phyloP scores from a whole-genome alignment of 2,113 vertebrate genomes.

The Anthoscopus minutus region DNA sequence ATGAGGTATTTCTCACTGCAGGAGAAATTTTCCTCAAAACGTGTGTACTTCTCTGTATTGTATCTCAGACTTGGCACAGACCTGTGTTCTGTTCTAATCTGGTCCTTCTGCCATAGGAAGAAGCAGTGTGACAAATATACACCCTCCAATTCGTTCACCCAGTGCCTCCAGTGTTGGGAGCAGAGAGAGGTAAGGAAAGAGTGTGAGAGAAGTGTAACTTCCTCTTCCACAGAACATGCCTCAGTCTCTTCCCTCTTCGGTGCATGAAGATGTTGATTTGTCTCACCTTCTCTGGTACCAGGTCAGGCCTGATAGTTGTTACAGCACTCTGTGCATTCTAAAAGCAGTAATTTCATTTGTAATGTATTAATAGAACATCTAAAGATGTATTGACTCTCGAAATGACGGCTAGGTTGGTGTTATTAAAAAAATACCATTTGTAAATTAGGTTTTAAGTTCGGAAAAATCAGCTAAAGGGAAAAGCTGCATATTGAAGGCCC shows the following conservation, averaged over 20 bases:
- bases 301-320: not conserved
- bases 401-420: not conserved
- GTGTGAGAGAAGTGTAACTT: not conserved
- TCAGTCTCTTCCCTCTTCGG: not conserved
- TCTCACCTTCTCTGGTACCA: not conserved
- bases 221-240: not conserved
- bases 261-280: not conserved
- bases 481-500: not conserved
- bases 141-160: constrained; percentile 74
- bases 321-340: not conserved
- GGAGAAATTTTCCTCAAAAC: not conserved
- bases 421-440: not conserved
- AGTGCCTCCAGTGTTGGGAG: constrained; percentile 81
- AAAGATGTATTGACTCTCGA: not conserved
- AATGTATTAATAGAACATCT: not conserved
- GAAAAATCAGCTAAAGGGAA: not conserved
- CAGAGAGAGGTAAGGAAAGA: constrained; percentile 74
- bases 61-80: not conserved
- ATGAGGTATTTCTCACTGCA: not conserved
- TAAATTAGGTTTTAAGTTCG: not conserved
- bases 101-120: constrained; percentile 52
- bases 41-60: not conserved
- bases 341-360: not conserved
- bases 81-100: not conserved
- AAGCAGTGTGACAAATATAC: constrained; percentile 66